Conservation (phyloP, 2,113 vertebrate genomes). For the Rhinopithecus roxellana region DNA sequence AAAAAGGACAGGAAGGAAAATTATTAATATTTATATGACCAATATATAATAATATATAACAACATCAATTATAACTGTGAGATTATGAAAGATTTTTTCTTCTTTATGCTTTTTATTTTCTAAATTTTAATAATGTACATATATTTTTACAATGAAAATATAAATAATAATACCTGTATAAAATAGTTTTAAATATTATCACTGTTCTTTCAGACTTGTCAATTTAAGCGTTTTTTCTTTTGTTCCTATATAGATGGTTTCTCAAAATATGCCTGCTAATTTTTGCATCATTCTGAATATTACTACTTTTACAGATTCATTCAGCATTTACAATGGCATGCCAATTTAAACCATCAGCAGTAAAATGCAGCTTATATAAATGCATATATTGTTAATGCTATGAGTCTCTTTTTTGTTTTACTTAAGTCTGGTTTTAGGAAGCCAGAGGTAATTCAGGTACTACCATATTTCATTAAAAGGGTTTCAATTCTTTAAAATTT, state of each 20-base stretch:
- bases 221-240: neutral
- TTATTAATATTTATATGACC: neutral
- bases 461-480: neutral
- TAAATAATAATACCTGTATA: neutral
- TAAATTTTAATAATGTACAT: neutral
- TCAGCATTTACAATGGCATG: neutral
- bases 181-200: neutral
- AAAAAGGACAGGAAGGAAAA: neutral
- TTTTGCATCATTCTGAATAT: neutral
- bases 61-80: neutral
- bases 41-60: neutral
- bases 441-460: neutral
- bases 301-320: neutral
- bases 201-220: neutral
- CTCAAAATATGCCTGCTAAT: neutral
- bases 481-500: neutral
- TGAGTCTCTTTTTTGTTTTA: neutral
- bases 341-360: neutral
- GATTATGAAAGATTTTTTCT: neutral
- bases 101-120: neutral
- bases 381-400: neutral
- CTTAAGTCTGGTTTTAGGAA: neutral
- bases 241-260: neutral
- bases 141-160: neutral
- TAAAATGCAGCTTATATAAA: neutral